Evolutionary conservation across 2,113 vertebrate genomes (phyloP).

Genomic region (Poeciliopsis turrubarensis): DNA sequence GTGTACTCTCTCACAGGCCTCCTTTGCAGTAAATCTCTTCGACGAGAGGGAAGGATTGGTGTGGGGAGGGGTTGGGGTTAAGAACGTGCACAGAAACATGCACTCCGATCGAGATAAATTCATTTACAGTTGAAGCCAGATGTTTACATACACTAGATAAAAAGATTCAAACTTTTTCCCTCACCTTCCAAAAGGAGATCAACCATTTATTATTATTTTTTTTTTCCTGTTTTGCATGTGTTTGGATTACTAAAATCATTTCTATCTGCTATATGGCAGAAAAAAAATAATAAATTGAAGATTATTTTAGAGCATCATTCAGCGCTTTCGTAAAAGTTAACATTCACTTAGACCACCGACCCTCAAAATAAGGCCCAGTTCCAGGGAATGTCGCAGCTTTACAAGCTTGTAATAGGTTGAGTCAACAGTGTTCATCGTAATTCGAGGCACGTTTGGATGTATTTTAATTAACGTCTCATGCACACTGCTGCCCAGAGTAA

Average conservation of each 20-base stretch:
- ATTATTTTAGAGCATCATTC: neutral
- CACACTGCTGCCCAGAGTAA: neutral
- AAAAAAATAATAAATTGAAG: neutral
- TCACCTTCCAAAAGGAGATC: neutral
- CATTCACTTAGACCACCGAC: neutral
- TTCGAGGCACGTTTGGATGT: neutral
- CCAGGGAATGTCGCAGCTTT: neutral
- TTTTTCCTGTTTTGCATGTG: neutral
- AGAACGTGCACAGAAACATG: constrained; percentile 35
- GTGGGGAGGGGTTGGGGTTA: constrained; percentile 10
- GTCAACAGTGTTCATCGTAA: neutral
- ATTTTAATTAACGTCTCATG: neutral
- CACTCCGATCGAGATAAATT: constrained; percentile 19
- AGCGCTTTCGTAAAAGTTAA: neutral
- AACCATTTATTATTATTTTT: neutral
- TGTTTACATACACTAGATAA: neutral
- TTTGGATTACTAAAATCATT: neutral
- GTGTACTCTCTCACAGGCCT: constrained; percentile 71
- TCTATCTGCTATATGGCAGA: neutral
- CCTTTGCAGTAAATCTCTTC: constrained; percentile 72
- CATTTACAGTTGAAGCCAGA: neutral
- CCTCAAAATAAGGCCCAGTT: neutral
- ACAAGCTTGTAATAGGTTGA: neutral
- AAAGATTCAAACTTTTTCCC: neutral
- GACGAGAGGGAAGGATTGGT: constrained; percentile 35